phyloP scores from a whole-genome alignment of 2,888 invertebrate species.

The Tetragnatha montana region DNA sequence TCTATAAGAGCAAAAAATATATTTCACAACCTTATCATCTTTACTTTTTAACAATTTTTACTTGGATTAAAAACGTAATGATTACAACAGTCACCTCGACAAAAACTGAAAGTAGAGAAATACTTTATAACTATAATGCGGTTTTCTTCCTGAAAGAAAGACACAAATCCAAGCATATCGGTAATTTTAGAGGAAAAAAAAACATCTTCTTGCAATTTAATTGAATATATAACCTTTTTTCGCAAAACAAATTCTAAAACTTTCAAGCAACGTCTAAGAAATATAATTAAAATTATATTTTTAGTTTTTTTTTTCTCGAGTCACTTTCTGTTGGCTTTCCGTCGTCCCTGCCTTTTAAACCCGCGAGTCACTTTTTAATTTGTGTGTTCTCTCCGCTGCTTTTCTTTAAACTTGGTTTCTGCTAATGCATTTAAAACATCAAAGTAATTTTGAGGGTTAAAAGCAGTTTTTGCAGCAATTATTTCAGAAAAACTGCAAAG shows the following conservation, averaged over 20 bases:
- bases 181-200: not conserved
- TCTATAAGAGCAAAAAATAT: too few relatives aligned
- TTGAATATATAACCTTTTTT: not conserved
- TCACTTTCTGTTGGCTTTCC: not conserved
- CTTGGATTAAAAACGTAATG: too few relatives aligned
- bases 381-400: not conserved
- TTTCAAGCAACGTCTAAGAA: constrained; percentile 6
- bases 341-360: not conserved
- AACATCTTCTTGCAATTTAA: not conserved
- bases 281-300: not conserved
- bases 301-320: not conserved
- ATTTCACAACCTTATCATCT: too few relatives aligned
- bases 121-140: not conserved
- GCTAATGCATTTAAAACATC: constrained; percentile 44
- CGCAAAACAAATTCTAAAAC: not conserved
- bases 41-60: too few relatives aligned
- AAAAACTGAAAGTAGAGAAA: not conserved
- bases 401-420: not conserved
- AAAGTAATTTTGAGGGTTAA: constrained; percentile 27
- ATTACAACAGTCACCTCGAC: not conserved
- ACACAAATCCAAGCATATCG: not conserved
- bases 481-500: not conserved
- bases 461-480: constrained; percentile 27
- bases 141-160: not conserved
- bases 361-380: not conserved